Evolutionary conservation across 2,113 vertebrate species (phyloP).

Genomic region (Corythoichthys haematopterus): DNA sequence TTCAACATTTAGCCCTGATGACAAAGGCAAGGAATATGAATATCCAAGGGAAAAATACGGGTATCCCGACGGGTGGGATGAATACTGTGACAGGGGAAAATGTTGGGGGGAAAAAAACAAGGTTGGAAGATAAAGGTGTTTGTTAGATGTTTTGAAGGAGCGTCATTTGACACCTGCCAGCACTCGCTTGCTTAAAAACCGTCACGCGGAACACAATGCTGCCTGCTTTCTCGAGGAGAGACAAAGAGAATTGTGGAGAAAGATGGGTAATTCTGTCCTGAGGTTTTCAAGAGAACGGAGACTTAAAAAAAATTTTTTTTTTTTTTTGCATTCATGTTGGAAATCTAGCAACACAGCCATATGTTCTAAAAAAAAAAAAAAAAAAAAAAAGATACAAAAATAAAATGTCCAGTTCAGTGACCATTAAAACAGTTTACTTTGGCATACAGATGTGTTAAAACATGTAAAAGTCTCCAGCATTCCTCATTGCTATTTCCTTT

Average conservation of each 20-base stretch:
- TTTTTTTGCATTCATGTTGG: neutral
- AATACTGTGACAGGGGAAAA: neutral
- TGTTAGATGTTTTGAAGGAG: neutral
- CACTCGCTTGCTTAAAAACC: neutral
- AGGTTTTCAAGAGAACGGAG: neutral
- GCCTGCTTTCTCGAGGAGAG: neutral
- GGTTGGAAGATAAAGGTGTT: neutral
- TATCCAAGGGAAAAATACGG: neutral
- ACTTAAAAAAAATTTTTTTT: neutral
- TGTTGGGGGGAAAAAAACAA: neutral
- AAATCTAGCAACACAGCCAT: neutral
- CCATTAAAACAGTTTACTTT: neutral
- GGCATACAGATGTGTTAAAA: neutral
- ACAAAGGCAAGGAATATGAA: neutral
- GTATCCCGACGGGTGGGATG: neutral
- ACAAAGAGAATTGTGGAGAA: conserved; percentile 1
- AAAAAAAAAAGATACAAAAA: neutral
- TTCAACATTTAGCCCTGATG: neutral
- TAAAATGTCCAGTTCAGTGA: neutral
- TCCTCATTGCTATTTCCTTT: neutral
- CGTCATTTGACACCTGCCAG: neutral
- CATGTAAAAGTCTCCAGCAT: neutral
- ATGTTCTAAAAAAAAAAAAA: neutral
- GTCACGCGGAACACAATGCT: neutral
- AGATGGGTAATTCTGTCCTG: neutral